A percentile compares a stretch with the other conserved stretches of the same genome.
These are phyloP conservation scores for Perithous albicinctus DNA, from an alignment of 2,888 invertebrate species.

Conservation along the genomic window DNA sequence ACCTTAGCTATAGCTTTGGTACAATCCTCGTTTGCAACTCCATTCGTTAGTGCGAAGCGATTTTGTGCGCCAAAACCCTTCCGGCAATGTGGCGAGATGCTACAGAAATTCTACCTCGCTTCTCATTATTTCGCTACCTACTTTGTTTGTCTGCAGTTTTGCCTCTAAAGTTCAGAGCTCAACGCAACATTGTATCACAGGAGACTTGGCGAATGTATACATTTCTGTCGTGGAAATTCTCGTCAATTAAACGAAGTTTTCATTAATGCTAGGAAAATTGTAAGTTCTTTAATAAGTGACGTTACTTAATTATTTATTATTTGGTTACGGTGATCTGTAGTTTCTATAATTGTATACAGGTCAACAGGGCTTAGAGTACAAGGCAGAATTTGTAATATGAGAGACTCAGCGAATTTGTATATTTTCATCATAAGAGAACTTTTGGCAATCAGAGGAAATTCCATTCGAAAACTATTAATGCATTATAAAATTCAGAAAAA, in stretches of 20 bases:
- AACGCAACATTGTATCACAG: neutral
- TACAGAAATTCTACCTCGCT: constrained; percentile 2
- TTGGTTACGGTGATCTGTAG: no score
- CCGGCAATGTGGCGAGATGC: constrained; percentile 36
- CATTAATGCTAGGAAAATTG: neutral
- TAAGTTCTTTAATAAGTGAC: neutral
- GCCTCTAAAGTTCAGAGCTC: neutral
- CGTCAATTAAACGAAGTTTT: neutral
- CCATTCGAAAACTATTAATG: no score
- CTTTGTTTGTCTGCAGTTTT: constrained; percentile 1
- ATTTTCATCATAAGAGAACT: no score
- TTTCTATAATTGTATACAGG: no score
- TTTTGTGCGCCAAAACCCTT: constrained; percentile 12
- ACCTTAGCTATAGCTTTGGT: neutral
- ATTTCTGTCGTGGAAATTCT: neutral
- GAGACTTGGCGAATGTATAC: neutral
- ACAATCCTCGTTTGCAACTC: constrained; percentile 17
- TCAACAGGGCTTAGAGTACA: no score
- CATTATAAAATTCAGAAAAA: no score
- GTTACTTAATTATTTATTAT: no score
- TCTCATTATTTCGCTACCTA: neutral
- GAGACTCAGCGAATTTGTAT: no score
- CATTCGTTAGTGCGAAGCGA: neutral
- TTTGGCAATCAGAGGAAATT: no score
- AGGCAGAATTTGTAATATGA: no score